Conservation (phyloP, 2,797 vertebrate genomes). For the Ctenopoma multispine region DNA sequence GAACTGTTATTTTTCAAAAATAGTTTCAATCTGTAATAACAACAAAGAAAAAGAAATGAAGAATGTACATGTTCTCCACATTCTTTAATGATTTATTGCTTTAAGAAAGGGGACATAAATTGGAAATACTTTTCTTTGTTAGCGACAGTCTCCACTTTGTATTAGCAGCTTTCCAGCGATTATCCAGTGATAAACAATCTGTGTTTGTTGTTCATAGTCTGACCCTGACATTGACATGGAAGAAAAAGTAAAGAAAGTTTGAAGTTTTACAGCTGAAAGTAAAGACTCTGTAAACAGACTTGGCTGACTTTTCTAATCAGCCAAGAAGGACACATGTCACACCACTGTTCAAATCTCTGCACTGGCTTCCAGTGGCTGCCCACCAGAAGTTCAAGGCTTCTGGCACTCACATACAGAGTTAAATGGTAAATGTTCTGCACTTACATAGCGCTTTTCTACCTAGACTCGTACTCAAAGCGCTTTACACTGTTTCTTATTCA, state of each 20-base stretch:
- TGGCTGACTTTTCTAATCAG: no score
- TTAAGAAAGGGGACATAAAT: conserved; percentile 18
- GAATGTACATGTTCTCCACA: not conserved
- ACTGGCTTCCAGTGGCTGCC: no score
- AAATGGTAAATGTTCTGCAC: no score
- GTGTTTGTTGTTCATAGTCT: conserved; percentile 11
- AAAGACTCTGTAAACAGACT: not conserved
- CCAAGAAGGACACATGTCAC: no score
- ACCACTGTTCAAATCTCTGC: no score
- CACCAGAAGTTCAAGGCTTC: no score
- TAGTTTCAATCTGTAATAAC: not conserved
- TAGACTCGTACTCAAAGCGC: no score
- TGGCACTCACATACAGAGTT: no score
- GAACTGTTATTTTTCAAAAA: not conserved
- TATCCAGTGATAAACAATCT: not conserved
- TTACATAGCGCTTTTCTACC: no score
- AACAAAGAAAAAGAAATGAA: not conserved
- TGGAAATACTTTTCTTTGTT: conserved; percentile 34
- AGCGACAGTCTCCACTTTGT: not conserved
- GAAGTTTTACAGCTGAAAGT: conserved; percentile 4
- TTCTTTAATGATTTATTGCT: conserved; percentile 2
- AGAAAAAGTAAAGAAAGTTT: conserved; percentile 7
- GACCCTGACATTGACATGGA: not conserved
- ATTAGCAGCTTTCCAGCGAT: not conserved
- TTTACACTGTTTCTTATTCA: no score